Conservation (phyloP, 2,113 vertebrate species). For the Cynocephalus volans region DNA sequence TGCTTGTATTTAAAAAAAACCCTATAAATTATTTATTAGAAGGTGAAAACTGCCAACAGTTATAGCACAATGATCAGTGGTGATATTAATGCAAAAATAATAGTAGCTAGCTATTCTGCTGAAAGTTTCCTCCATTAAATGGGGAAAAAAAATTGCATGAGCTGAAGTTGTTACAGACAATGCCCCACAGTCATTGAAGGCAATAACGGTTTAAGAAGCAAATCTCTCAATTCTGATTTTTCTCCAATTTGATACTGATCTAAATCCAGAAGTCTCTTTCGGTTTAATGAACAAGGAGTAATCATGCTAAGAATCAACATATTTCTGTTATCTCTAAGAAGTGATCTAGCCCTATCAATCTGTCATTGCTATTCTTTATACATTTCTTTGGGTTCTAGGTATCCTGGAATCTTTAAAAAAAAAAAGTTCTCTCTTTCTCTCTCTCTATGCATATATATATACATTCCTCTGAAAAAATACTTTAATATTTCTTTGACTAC, state of each 20-base stretch:
- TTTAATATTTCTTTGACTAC: neutral
- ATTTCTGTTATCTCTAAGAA: neutral
- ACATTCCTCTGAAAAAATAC: neutral
- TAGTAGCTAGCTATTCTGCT: neutral
- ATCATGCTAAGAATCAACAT: neutral
- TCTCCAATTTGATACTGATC: slow-evolving; percentile 12
- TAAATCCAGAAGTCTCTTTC: neutral
- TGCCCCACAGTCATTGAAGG: neutral
- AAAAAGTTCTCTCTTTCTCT: neutral
- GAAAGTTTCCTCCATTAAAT: neutral
- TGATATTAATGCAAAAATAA: neutral
- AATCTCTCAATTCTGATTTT: slow-evolving; percentile 31
- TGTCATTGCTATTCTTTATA: neutral
- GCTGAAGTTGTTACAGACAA: neutral
- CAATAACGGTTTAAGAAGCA: slow-evolving; percentile 41
- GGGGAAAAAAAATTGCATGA: neutral
- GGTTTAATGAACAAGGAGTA: neutral
- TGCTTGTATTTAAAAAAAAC: neutral
- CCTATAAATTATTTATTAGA: neutral
- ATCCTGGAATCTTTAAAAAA: neutral
- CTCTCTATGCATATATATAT: neutral
- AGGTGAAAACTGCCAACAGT: neutral
- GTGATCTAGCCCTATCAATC: neutral
- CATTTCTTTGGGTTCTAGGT: neutral
- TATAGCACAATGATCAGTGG: neutral